Evolutionary conservation across 2,113 vertebrate species (phyloP).

Genomic region (Serinus canaria): DNA sequence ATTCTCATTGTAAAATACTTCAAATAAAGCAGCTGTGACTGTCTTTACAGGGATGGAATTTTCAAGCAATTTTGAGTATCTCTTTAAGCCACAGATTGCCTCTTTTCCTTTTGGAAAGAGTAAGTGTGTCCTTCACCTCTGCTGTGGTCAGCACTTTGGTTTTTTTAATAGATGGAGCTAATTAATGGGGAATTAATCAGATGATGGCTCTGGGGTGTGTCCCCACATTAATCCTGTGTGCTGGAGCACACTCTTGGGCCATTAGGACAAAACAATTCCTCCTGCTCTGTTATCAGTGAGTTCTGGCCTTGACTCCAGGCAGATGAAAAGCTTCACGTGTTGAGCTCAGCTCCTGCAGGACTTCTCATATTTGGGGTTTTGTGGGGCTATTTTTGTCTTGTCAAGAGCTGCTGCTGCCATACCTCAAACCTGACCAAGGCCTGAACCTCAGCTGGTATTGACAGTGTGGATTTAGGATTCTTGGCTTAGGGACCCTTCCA

Average conservation of each 20-base stretch:
- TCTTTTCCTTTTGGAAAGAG: background rate
- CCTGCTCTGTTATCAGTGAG: background rate
- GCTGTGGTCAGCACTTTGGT: background rate
- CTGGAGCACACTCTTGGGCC: background rate
- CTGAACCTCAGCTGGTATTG: background rate
- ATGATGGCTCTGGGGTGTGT: background rate
- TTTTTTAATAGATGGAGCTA: background rate
- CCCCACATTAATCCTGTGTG: background rate
- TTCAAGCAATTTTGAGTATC: background rate
- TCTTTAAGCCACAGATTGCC: background rate
- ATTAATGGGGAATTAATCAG: background rate
- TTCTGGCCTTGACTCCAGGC: constrained; percentile 5
- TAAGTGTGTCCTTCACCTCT: background rate
- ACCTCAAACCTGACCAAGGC: background rate
- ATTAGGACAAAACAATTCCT: background rate
- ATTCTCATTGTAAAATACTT: background rate
- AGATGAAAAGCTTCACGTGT: background rate
- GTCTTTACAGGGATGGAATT: background rate
- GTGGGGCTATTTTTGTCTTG: background rate
- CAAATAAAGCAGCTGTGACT: background rate
- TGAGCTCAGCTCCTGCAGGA: background rate
- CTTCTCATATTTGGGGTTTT: background rate
- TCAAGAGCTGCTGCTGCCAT: background rate
- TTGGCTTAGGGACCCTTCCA: background rate
- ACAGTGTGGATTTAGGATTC: background rate